Conservation (phyloP, 1,140 invertebrate genomes). For the Sitobion miscanthi region DNA sequence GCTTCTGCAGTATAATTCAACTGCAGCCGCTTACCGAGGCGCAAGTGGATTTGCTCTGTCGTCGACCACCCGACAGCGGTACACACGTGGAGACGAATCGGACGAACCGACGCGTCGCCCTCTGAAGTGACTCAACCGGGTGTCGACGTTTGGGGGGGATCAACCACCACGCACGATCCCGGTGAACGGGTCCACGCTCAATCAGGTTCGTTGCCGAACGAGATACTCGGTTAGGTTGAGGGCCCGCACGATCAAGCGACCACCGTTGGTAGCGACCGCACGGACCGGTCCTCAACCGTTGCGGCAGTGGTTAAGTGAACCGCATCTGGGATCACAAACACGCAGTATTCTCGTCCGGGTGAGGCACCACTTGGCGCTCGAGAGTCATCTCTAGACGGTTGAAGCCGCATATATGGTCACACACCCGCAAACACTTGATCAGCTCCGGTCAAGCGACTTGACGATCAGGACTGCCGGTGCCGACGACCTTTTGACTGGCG, state of each 20-base stretch:
- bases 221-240: not conserved
- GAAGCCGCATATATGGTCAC: not conserved
- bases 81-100: constrained; percentile 1
- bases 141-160: not conserved
- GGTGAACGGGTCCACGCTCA: not conserved
- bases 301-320: not conserved
- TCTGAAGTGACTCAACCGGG: not conserved
- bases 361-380: not conserved
- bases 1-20: not conserved
- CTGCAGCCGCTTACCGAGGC: not conserved
- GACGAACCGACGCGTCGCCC: constrained; percentile 10
- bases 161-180: not conserved
- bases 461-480: too few species aligned
- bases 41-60: not conserved
- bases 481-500: rapidly evolving
- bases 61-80: not conserved
- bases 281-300: rapidly evolving
- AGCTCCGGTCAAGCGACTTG: not conserved
- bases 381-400: not conserved
- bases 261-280: not conserved
- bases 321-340: not conserved
- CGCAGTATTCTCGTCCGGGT: too few species aligned
- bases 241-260: not conserved
- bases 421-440: not conserved
- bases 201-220: not conserved